Base-by-base conservation (phyloP, 2,797 vertebrate species). In the Gymnodraco acuticeps region DNA sequence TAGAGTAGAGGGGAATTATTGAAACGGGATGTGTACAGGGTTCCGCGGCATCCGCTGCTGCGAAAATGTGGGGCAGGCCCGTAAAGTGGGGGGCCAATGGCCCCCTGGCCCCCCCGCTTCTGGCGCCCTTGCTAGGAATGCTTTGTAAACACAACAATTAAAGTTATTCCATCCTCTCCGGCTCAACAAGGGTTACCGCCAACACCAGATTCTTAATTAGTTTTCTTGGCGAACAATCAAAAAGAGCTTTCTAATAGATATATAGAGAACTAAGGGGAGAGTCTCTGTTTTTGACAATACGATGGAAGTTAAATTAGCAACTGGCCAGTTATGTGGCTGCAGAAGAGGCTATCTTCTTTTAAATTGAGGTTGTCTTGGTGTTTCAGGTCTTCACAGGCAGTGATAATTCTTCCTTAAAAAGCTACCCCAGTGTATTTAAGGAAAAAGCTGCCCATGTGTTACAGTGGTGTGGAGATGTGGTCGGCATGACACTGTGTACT, bases 401-500 rank as follows among this genome's bases (percentile, higher is more conserved):
- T n/a, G 11, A 10, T 2, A 38, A 23, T 31, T 11, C 54, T 20
- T 56, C 50, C 33, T 47, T 54, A 73, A 73, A 48, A 14, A 48
- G 46, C 53, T 17, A 3, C 53, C 4, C 53, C 19, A 41, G 27
- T 69, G n/a, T 64, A 59, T 76, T 73, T 76, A 42, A n/a, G 17
- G 50, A 15, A 47, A 46, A 42, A 42, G 51, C 15, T 12, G 9
- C 3, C 14, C 5, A 3, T 71, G 54, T 81, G 64, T 63, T 41
- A 16, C 46, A 17, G 59, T 17, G 50, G 33, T 59, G 64, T 33
- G 13, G 60, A 70, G 54, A 82, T 55, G 70, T 68, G 71, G 48
- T 78, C 62, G 42, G 1, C 2, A 4, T 73, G 81, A 87, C 79
- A 53, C 41, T 0, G 63, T 74, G 50, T 45, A 61, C 79, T 88